Base-by-base conservation (phyloP, 1,140 invertebrate genomes). In the Nylanderia fulva region DNA sequence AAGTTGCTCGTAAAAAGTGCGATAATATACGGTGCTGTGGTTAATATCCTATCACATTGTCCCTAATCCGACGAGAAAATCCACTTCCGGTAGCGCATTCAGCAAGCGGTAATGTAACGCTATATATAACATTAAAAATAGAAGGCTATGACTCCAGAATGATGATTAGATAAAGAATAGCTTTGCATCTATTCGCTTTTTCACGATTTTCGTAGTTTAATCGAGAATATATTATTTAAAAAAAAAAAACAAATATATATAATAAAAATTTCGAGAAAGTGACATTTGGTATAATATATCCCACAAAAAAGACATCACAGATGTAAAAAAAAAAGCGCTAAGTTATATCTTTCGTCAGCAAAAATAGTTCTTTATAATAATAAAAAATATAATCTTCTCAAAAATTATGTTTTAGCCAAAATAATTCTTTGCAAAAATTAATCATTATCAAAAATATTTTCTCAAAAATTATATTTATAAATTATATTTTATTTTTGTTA, bases 41-140 rank as follows among this genome's bases (percentile, higher is more conserved):
- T 48, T 45, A 69, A 86, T 63, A 52, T 86, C 85, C 88, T 89
- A 86, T 88, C 64, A n/a, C n/a, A 56, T 58, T 27, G 63, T 42
- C 68, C n/a, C 45, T 80, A 66, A 48, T 77, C 29, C 60, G 68
- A 74, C 56, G 74, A 84, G 61, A 80, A 36, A 83, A 64, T 42
- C 77, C 85, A 64, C 75, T 87, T 90, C 74, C 77, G 76, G 63
- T 54, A 42, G 60, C 74, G 61, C 82, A 56, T 87, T 89, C 66
- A 84, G 61, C 54, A 58, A n/a, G 29, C 36, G 52, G 8, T 71
- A 48, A 77, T 52, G 21, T 42, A 42, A 75, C 48, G 33, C n/a
- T 68, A 15, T 48, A 54, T 68, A 15, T 48, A 54, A 80, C 48
- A 54, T 54, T 72, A 86, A 79, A 80, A 80, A 60, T 54, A 45